Percentiles rank a stretch among this genome's conserved stretches.
These are phyloP conservation scores for Drosophila antonietae DNA, from an alignment of 2,888 invertebrate genomes.

Conservation along the genomic window DNA sequence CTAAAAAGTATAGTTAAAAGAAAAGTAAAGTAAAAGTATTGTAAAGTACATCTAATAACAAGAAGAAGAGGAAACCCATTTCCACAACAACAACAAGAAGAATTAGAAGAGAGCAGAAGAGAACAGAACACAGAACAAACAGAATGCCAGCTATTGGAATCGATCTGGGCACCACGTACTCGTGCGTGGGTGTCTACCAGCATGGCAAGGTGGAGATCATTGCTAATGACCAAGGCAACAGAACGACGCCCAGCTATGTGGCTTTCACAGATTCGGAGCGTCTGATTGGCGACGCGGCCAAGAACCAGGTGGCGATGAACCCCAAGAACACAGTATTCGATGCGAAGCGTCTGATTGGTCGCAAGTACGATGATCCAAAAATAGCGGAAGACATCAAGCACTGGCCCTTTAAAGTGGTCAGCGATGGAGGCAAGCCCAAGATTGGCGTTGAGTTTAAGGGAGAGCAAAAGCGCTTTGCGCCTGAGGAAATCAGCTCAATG, in stretches of 20 bases:
- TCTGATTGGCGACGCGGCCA: conserved; percentile 89
- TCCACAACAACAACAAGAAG: not conserved
- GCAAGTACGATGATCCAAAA: conserved; percentile 93
- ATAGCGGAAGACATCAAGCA: conserved; percentile 97
- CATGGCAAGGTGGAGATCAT: conserved; percentile 93
- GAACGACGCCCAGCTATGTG: conserved; percentile 85
- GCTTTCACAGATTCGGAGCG: conserved; percentile 94
- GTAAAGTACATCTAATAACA: not conserved
- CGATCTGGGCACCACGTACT: conserved; percentile 86
- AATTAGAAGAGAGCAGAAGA: not conserved
- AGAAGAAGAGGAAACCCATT: not conserved
- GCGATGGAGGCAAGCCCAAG: conserved; percentile 92
- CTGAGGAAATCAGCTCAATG: conserved; percentile 95
- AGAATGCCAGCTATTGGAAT: conserved; percentile 87
- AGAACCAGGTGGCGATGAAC: conserved; percentile 94
- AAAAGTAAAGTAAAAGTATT: not conserved
- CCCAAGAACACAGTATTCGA: conserved; percentile 96
- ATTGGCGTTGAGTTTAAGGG: conserved; percentile 94
- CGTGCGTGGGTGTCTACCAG: conserved; percentile 93
- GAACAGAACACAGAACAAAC: conserved; percentile 8
- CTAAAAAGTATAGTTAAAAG: conserved; percentile 1
- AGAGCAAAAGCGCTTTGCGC: conserved; percentile 94
- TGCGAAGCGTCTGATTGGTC: conserved; percentile 97
- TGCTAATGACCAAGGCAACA: conserved; percentile 91
- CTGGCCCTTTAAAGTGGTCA: conserved; percentile 96